phyloP scores from a whole-genome alignment of 2,797 vertebrate genomes.

The Aplochiton taeniatus region DNA sequence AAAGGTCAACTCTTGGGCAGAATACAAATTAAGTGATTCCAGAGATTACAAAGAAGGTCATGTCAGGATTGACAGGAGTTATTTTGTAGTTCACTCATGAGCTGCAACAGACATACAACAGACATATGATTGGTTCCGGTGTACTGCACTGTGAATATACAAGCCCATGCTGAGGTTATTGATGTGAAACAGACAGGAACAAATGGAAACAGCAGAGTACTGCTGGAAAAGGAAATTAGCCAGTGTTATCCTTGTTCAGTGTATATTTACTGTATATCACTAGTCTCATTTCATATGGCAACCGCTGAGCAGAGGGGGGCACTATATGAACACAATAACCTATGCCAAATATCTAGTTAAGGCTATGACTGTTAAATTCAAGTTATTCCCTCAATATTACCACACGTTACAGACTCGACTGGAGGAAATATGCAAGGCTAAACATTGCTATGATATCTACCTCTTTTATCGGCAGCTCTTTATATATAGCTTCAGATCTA shows the following conservation, averaged over 20 bases:
- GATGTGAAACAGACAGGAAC: conserved; percentile 32
- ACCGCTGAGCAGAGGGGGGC: conserved; percentile 40
- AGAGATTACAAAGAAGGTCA: too few species aligned
- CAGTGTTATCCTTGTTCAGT: conserved; percentile 10
- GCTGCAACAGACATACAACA: conserved; percentile 30
- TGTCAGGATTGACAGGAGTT: too few species aligned
- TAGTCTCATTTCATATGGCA: conserved; percentile 1
- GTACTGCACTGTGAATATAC: conserved; percentile 47
- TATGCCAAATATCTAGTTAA: neutral
- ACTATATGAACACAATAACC: conserved; percentile 7
- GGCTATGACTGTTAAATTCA: too few species aligned
- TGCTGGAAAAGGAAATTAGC: conserved; percentile 1
- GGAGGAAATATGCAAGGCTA: too few species aligned
- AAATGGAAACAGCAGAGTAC: neutral
- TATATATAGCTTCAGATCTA: too few species aligned
- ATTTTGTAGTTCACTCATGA: too few species aligned
- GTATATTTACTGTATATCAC: neutral
- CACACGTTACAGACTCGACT: too few species aligned
- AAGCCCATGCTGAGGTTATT: conserved; percentile 54
- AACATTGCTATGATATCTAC: too few species aligned
- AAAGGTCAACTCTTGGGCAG: too few species aligned
- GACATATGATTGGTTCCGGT: conserved; percentile 54
- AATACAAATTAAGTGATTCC: too few species aligned
- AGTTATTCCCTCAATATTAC: too few species aligned
- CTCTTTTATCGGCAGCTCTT: too few species aligned